Evolutionary conservation across 1,140 invertebrate species (phyloP), one percentile per base, ranked within the genome.

Genomic region (honey bee (Apis mellifera)): DNA sequence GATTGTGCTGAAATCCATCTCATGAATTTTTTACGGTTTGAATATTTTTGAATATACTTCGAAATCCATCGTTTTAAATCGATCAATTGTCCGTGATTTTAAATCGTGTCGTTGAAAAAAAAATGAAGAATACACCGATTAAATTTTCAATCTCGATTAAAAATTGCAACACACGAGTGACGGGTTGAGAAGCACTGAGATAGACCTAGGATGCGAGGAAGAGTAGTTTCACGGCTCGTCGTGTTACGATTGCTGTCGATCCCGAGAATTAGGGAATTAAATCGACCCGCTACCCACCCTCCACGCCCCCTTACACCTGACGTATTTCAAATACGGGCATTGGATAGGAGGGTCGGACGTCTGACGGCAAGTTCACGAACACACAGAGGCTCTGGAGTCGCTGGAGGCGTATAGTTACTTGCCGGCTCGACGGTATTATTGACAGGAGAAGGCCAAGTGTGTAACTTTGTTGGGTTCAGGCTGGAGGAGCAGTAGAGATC

Each of bases 391-490:
- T 48, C n/a, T 54, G 42, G 42, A 65, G 50, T 86, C 78, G 59
- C 75, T 72, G 64, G 65, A 66, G 82, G 78, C 84, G 85, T 60
- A 85, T 82, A 88, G 86, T 88, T 88, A 69, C 72, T 88, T 84
- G 71, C 50, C n/a, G 82, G 82, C 55, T 85, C 86, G 86, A 59
- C 77, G 71, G 83, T 79, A 85, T 88, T 87, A 87, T 87, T 88
- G 85, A 87, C 85, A 84, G 83, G 74, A 73, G 86, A 75, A 60
- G 78, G 83, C 75, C 85, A 86, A 88, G 78, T 88, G 83, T 88
- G 86, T 87, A 88, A 88, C 86, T 88, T 88, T 87, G 85, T 88
- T 88, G 81, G 83, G 71, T 70, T 59, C 78, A 88, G 85, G 81
- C 76, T 81, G 82, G 82, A 84, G 82, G 54, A 70, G 66, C 75